phyloP scores from a whole-genome alignment of 2,797 vertebrate species.

The Euthynnus affinis region DNA sequence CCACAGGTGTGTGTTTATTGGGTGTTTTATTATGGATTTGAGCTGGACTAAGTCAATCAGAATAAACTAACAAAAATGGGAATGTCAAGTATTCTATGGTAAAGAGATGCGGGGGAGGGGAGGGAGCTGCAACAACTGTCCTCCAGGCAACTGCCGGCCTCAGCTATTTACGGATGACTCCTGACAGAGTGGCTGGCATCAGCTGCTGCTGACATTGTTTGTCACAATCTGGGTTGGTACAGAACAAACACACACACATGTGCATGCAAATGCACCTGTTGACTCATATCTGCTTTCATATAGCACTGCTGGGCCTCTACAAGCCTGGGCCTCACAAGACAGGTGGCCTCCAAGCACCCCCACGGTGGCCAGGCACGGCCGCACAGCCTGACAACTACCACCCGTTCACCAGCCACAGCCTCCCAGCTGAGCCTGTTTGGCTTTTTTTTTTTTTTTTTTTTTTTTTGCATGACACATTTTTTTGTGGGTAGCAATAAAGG shows the following conservation, averaged over 20 bases:
- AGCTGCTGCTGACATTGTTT: conserved; percentile 83
- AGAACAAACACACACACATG: conserved; percentile 51
- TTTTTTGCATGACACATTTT: not conserved
- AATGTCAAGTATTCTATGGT: conserved; percentile 53
- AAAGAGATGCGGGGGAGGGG: conserved; percentile 33
- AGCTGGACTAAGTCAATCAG: conserved; percentile 29
- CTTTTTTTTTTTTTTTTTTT: conserved; percentile 17
- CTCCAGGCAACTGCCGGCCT: conserved; percentile 79
- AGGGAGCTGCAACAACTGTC: conserved; percentile 74
- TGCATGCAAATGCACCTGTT: conserved; percentile 80
- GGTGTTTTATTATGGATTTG: conserved; percentile 27
- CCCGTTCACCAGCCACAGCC: conserved; percentile 3
- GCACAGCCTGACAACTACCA: not conserved
- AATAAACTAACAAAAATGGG: conserved; percentile 32
- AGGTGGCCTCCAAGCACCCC: conserved; percentile 77
- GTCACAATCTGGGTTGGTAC: conserved; percentile 61
- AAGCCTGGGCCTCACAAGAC: conserved; percentile 71
- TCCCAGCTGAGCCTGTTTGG: conserved; percentile 27
- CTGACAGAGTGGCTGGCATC: conserved; percentile 78
- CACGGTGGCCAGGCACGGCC: not conserved
- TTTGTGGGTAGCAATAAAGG: not conserved
- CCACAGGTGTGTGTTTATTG: conserved; percentile 45
- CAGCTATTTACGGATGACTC: conserved; percentile 83
- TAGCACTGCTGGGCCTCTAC: conserved; percentile 71
- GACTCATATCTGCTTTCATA: conserved; percentile 85